Percentiles rank a stretch among this genome's conserved stretches.
Conservation (phyloP, 2,113 vertebrate genomes). For the cattle (Bos taurus) region ARS-UCD2.0 NC_037351.1:21085001-21085500, state of each 20-base stretch:
- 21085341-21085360: background rate
- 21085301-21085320: background rate
- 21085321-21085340: background rate
- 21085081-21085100: background rate
- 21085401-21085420: background rate
- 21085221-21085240: background rate
- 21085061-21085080: background rate
- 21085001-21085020: background rate
- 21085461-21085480: background rate
- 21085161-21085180: conserved; percentile 15
- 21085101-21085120: background rate
- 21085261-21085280: background rate
- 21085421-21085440: conserved; percentile 7
- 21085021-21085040: background rate
- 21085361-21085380: background rate
- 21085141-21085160: background rate
- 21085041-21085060: background rate
- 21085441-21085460: background rate
- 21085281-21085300: background rate
- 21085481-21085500: background rate
- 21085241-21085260: conserved; percentile 3
- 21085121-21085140: background rate
- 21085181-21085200: background rate
- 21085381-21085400: background rate
- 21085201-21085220: background rate